Evolutionary conservation across 1,140 invertebrate species (phyloP).

Genomic region (Drosophila sechellia): DNA sequence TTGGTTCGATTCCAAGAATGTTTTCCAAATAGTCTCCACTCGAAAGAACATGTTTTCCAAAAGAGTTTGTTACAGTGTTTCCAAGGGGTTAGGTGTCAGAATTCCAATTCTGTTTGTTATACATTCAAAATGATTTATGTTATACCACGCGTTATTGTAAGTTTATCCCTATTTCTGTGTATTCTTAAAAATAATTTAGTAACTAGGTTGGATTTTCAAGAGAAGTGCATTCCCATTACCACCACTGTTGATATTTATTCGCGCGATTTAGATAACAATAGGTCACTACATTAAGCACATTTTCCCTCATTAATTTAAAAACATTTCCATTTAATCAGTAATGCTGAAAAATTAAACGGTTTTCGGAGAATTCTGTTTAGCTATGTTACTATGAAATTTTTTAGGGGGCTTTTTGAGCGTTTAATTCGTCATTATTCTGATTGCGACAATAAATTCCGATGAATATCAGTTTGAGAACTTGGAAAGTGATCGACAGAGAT

Average conservation of each 20-base stretch:
- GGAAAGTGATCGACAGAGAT: constrained; percentile 27
- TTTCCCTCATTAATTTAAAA: neutral
- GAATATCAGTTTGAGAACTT: constrained; percentile 38
- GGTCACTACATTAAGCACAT: neutral
- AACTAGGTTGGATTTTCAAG: neutral
- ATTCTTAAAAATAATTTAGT: neutral
- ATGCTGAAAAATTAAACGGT: neutral
- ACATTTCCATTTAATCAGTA: neutral
- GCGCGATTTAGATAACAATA: constrained; percentile 3
- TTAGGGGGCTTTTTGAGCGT: neutral
- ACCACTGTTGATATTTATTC: constrained; percentile 35
- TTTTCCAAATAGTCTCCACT: neutral
- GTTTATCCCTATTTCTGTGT: too few relatives aligned
- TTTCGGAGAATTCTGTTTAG: constrained; percentile 5
- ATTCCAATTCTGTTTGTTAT: too few relatives aligned
- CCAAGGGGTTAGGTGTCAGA: neutral
- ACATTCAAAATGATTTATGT: too few relatives aligned
- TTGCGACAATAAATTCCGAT: constrained; percentile 58
- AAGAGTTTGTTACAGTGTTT: neutral
- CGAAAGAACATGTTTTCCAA: neutral
- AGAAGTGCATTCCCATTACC: constrained; percentile 18
- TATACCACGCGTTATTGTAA: too few relatives aligned
- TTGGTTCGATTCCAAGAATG: neutral
- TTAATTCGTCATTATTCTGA: constrained; percentile 37
- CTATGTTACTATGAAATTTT: neutral